These are phyloP conservation scores for Leucania comma DNA, from an alignment of 2,888 invertebrate species.

Conservation along the genomic window DNA sequence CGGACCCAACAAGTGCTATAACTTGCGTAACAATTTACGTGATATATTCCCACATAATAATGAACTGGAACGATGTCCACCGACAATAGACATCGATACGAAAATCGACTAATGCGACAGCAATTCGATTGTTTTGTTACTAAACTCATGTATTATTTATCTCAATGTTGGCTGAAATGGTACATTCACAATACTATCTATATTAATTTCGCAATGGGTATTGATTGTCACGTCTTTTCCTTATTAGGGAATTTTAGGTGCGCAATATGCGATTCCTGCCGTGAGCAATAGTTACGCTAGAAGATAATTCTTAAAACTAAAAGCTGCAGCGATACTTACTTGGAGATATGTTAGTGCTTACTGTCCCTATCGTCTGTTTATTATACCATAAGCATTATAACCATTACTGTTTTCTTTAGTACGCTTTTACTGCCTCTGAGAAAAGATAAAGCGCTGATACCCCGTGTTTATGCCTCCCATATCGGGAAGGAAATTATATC, in stretches of 20 bases:
- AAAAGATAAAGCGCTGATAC: conserved; percentile 51
- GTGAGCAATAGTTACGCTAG: conserved; percentile 5
- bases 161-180: conserved; percentile 12
- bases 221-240: conserved; percentile 55
- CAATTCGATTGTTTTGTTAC: conserved; percentile 52
- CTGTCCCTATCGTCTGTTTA: conserved; percentile 50
- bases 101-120: conserved; percentile 49
- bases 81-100: conserved; percentile 62
- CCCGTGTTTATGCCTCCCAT: conserved; percentile 50
- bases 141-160: conserved; percentile 48
- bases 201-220: conserved; percentile 49
- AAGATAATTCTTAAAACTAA: conserved; percentile 47
- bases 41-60: conserved; percentile 29
- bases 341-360: conserved; percentile 37
- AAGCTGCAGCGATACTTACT: conserved; percentile 38
- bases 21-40: conserved; percentile 46
- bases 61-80: conserved; percentile 42
- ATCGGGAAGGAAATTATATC: conserved; percentile 46
- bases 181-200: conserved; percentile 28
- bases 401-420: conserved; percentile 56
- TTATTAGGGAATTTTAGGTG: conserved; percentile 31
- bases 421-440: conserved; percentile 51
- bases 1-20: conserved; percentile 47
- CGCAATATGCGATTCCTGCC: conserved; percentile 12
- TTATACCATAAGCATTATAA: conserved; percentile 52